Conservation (phyloP, 2,113 vertebrate species). For the Anseranas semipalmata region DNA sequence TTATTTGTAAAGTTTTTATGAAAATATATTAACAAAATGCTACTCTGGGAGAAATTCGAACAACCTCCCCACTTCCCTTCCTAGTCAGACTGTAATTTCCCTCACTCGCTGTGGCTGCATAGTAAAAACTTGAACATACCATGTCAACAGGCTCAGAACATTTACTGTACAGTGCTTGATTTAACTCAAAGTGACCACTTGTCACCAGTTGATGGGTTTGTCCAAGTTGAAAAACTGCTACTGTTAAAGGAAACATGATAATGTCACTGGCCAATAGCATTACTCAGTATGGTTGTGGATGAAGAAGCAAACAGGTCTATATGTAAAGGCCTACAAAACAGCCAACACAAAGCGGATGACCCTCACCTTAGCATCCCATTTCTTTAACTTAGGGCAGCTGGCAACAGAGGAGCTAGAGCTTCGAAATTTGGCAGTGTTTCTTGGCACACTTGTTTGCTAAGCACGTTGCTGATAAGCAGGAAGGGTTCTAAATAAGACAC, state of each 20-base stretch:
- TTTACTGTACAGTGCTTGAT: background rate
- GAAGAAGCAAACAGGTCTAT: background rate
- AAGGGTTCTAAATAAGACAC: background rate
- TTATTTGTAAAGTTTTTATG: background rate
- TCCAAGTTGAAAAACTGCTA: background rate
- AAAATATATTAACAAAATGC: background rate
- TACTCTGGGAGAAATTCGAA: background rate
- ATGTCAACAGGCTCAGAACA: background rate
- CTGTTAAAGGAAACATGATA: background rate
- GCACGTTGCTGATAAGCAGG: background rate
- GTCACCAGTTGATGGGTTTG: background rate
- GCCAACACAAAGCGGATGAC: background rate
- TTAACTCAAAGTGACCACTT: background rate
- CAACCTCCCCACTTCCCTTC: background rate
- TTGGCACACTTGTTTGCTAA: background rate
- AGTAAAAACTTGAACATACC: background rate
- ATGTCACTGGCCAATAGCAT: background rate
- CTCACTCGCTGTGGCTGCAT: background rate
- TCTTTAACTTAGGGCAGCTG: background rate
- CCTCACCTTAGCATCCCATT: background rate
- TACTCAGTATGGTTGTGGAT: background rate
- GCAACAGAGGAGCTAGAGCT: background rate
- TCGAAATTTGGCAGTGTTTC: background rate
- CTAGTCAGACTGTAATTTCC: background rate
- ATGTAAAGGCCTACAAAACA: background rate